phyloP scores from a whole-genome alignment of 2,888 invertebrate species.

The Mythimna vitellina region DNA sequence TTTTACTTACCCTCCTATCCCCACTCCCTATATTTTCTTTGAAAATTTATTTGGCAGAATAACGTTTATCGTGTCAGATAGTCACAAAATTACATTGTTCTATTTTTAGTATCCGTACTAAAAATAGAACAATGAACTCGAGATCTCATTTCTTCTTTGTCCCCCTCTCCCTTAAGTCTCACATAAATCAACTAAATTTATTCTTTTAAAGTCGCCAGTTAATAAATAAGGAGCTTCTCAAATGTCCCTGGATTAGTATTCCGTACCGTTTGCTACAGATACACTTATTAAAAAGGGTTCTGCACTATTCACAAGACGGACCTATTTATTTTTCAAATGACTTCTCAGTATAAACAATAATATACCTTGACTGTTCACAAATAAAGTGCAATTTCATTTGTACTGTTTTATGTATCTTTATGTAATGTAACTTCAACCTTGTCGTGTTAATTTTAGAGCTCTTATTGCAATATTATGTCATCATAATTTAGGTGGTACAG shows the following conservation, averaged over 20 bases:
- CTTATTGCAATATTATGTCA: not conserved
- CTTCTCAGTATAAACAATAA: not conserved
- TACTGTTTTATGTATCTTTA: not conserved
- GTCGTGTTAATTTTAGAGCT: not conserved
- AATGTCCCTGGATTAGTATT: slow-evolving; percentile 44
- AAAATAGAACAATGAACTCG: too few relatives aligned
- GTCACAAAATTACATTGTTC: too few relatives aligned
- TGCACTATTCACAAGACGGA: slow-evolving; percentile 9
- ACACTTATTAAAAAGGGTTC: slow-evolving; percentile 57
- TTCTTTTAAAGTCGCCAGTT: slow-evolving; percentile 15
- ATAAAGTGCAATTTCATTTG: slow-evolving; percentile 1
- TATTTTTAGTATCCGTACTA: too few relatives aligned
- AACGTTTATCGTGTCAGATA: too few relatives aligned
- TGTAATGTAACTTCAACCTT: slow-evolving; percentile 34
- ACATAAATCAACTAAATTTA: slow-evolving; percentile 18
- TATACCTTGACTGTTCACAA: accelerated
- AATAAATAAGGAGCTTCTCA: slow-evolving; percentile 49
- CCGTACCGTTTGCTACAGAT: slow-evolving; percentile 37
- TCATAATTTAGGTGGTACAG: slow-evolving; percentile 55
- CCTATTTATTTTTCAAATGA: slow-evolving; percentile 50
- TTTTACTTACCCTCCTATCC: too few relatives aligned
- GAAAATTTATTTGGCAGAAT: too few relatives aligned
- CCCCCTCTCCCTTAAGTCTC: not conserved
- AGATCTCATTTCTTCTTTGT: not conserved
- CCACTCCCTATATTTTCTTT: too few relatives aligned